Percentiles rank a stretch among this genome's conserved stretches.
These are phyloP conservation scores for Sphaerolaimus hirsutus DNA, from an alignment of 2,888 invertebrate species.

Conservation along the genomic window DNA sequence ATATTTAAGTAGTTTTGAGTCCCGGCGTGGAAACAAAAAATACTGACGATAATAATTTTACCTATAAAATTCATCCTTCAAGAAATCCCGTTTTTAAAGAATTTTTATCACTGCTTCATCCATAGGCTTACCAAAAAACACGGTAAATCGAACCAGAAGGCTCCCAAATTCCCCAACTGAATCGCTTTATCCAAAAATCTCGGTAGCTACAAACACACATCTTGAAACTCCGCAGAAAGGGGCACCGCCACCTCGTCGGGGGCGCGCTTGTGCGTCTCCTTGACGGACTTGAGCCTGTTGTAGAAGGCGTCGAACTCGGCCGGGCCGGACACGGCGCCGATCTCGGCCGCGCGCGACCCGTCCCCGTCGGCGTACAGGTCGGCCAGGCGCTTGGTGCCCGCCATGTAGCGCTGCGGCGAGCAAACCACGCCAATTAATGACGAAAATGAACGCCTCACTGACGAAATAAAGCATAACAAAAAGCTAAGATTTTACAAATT, in stretches of 20 bases:
- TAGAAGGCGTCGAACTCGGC: slow-evolving; percentile 98
- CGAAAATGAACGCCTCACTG: background rate
- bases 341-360: slow-evolving; percentile 29
- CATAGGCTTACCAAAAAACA: too few species aligned
- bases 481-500: background rate
- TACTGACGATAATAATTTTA: too few species aligned
- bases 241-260: slow-evolving; percentile 50
- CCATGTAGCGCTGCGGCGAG: slow-evolving; percentile 42
- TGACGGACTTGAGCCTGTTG: slow-evolving; percentile 65
- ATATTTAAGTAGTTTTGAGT: too few species aligned
- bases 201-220: background rate
- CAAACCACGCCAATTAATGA: background rate
- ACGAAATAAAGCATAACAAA: too few species aligned
- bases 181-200: too few species aligned
- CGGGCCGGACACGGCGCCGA: slow-evolving; percentile 40
- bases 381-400: slow-evolving; percentile 50
- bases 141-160: too few species aligned
- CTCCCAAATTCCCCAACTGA: too few species aligned
- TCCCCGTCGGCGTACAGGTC: slow-evolving; percentile 92
- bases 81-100: too few species aligned
- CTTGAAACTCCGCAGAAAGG: slow-evolving; percentile 71
- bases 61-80: too few species aligned
- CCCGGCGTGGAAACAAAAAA: too few species aligned
- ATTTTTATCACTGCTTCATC: too few species aligned
- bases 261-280: slow-evolving; percentile 52